Evolutionary conservation across 2,797 vertebrate species (phyloP).

Genomic region (Chanos chanos): DNA sequence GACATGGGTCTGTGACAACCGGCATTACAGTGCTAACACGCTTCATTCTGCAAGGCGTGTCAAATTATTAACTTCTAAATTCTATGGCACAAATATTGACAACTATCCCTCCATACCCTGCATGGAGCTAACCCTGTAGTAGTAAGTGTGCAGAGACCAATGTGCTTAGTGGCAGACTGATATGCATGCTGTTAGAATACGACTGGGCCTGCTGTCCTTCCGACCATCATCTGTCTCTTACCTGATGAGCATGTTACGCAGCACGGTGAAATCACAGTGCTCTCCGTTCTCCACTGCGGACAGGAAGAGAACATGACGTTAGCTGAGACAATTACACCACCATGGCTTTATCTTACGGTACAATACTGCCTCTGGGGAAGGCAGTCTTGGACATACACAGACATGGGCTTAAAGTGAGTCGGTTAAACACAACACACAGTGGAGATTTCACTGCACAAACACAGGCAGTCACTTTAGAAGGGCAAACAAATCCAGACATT

Average conservation of each 20-base stretch:
- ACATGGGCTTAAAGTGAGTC: neutral
- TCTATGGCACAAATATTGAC: too few species aligned
- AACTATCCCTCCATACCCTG: too few species aligned
- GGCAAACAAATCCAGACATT: conserved; percentile 6
- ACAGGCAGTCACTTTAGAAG: neutral
- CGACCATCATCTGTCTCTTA: conserved; percentile 30
- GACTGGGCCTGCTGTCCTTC: neutral
- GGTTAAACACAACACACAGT: neutral
- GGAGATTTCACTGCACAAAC: neutral
- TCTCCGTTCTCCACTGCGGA: conserved; percentile 79
- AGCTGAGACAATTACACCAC: neutral
- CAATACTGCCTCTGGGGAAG: neutral
- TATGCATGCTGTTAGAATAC: neutral
- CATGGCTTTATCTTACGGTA: neutral
- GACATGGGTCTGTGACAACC: too few species aligned
- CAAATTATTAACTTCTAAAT: too few species aligned
- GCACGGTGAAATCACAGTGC: conserved; percentile 77
- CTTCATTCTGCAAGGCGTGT: too few species aligned
- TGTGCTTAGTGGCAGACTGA: neutral
- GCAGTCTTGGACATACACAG: neutral
- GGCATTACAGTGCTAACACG: too few species aligned
- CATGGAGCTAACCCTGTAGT: too few species aligned
- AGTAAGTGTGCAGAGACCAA: neutral
- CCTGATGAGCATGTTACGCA: conserved; percentile 79
- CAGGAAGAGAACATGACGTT: conserved; percentile 41